These are phyloP conservation scores for Platycercus adscitus DNA, from an alignment of 2,113 vertebrate species.

Conservation along the genomic window DNA sequence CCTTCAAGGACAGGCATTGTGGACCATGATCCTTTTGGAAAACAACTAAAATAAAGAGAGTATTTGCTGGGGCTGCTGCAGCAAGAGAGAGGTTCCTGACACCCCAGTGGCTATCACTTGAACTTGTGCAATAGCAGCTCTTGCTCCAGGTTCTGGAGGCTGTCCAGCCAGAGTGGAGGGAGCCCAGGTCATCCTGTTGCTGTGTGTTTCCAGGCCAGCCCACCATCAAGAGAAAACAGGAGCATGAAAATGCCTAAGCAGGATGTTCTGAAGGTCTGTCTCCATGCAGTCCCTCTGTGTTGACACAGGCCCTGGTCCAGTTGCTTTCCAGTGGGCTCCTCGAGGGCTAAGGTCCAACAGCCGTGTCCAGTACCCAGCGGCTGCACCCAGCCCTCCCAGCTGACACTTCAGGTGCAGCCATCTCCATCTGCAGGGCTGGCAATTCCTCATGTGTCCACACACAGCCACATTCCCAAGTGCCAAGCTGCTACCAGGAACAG, in stretches of 20 bases:
- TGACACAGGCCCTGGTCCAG: neutral
- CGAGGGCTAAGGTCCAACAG: fast-evolving
- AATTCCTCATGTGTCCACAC: neutral
- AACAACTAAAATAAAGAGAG: neutral
- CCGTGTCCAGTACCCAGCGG: neutral
- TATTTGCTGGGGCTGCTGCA: neutral
- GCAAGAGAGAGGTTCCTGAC: neutral
- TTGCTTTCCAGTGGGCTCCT: neutral
- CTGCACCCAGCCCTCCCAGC: neutral
- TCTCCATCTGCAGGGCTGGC: neutral
- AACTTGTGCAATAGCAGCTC: neutral
- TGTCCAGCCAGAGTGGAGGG: fast-evolving
- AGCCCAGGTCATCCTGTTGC: neutral
- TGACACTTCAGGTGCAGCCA: fast-evolving
- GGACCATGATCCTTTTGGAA: neutral
- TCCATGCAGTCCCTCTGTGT: neutral
- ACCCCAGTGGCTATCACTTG: no score
- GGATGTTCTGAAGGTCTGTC: neutral
- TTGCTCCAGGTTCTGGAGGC: neutral
- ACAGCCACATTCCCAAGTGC: neutral
- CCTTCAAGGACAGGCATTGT: neutral
- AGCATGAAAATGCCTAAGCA: neutral
- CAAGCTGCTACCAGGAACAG: neutral
- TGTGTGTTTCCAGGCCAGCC: neutral
- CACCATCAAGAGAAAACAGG: neutral